phyloP scores from a whole-genome alignment of 37 sponge, comb jelly and placozoan species.

The Chondrilla cf. caribensis region DNA sequence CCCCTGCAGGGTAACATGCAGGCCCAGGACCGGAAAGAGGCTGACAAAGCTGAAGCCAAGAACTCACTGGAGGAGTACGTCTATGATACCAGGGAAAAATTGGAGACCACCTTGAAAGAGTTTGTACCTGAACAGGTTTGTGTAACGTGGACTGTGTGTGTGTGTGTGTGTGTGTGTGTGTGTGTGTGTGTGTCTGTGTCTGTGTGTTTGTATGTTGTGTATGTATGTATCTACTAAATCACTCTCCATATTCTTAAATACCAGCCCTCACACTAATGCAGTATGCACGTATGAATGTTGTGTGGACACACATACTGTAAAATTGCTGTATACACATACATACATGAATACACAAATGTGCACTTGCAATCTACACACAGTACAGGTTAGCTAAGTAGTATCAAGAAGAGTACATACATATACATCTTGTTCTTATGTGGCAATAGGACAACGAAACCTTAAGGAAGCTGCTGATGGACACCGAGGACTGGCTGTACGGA shows the following conservation, averaged over 20 bases:
- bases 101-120: constrained; percentile 42
- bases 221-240: too few species aligned
- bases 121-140: constrained; percentile 75
- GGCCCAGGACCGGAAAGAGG: constrained; percentile 68
- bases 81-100: constrained; percentile 90
- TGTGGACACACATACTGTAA: neutral
- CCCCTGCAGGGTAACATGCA: constrained; percentile 55
- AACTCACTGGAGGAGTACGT: constrained; percentile 98
- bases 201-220: too few species aligned
- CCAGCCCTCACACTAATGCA: neutral
- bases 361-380: too few species aligned
- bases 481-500: constrained; percentile 98
- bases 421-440: neutral
- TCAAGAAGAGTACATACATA: neutral
- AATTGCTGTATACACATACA: neutral
- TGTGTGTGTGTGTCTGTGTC: too few species aligned
- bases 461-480: constrained; percentile 41
- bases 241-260: too few species aligned
- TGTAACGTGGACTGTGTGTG: neutral
- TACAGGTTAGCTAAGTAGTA: too few species aligned
- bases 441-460: constrained; percentile 44
- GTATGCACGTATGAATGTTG: constrained; percentile 27
- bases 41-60: constrained; percentile 78
- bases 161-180: too few species aligned
- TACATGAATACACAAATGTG: too few species aligned